A percentile compares a stretch with the other conserved stretches of the same genome.
Evolutionary conservation across 2,888 invertebrate species (phyloP).

Genomic region (Mesochorus sp.): DNA sequence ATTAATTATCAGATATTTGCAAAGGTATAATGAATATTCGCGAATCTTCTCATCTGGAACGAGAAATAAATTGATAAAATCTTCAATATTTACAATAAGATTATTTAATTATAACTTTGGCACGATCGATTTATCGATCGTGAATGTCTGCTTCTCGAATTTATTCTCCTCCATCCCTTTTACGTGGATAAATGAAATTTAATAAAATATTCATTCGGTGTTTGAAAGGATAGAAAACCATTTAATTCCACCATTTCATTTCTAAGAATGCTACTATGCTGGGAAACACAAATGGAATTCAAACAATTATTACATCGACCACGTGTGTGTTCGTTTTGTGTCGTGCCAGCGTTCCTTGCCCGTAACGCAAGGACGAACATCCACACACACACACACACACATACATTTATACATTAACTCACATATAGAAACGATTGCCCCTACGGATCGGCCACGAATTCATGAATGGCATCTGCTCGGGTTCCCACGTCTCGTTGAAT

Average conservation of each 20-base stretch:
- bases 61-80: not conserved
- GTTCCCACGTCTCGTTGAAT: conserved; percentile 62
- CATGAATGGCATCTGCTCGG: conserved; percentile 65
- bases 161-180: not conserved
- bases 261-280: conserved; percentile 32
- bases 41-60: too few species aligned
- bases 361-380: conserved; percentile 47
- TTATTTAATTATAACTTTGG: too few species aligned
- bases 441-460: conserved; percentile 59
- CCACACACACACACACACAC: conserved; percentile 4
- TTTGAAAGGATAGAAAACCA: conserved; percentile 23
- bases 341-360: conserved; percentile 22
- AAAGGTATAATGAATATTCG: too few species aligned
- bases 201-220: conserved; percentile 23
- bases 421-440: conserved; percentile 38
- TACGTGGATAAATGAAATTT: not conserved
- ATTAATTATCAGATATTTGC: too few species aligned
- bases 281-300: conserved; percentile 35
- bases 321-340: conserved; percentile 9
- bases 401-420: conserved; percentile 1
- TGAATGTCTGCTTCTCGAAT: not conserved
- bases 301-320: conserved; percentile 49
- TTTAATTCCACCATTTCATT: conserved; percentile 27
- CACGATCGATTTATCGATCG: too few species aligned
- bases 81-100: not conserved